Base-by-base conservation (phyloP, 2,888 invertebrate species). In the Phyllotreta cruciferae region DNA sequence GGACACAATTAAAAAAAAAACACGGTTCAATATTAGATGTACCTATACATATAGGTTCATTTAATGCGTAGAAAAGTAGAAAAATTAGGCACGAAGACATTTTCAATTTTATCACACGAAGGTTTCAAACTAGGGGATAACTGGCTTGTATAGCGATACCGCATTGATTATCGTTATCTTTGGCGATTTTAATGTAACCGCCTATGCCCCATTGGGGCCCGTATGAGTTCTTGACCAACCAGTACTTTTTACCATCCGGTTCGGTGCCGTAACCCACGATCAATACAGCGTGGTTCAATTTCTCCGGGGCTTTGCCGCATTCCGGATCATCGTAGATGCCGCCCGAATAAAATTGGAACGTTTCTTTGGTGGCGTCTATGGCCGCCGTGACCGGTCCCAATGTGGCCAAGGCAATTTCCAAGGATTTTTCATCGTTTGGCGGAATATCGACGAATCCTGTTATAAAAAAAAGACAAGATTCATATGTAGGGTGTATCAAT, bases 381-480 rank as follows among this genome's bases (percentile, higher is more conserved):
- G 93, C 95, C 45, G 93, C 90, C 6, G 94, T 87, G 37, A 96
- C 85, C 7, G 96, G 96, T 0, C 96, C 96, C 66, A 91, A 80
- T 0, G 91, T 91, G 60, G 94, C 94, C 52, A 95, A 87, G 6
- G 94, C 96, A 67, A 85, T 82, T 82, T 87, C 86, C 75, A 96
- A 83, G 74, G 88, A 88, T 11, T 85, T 77, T 81, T 96, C 96
- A 77, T 88, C 86, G 0, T 90, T 92, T 60, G 83, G 74, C 0
- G 89, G 87, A 64, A 96, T 83, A 78, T 92, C 91, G 60, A 88
- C 86, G 78, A 86, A 93, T 8, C 94, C 94, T 56, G 84, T 85
- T 81, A 70, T 61, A 47, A 60, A 55, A 87, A 74, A 5, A 3
- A 3, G 2, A 3, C 3, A 41, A 3, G 4, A 41, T 3, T 2